Evolutionary conservation across 2,797 vertebrate genomes (phyloP).

Genomic region (Nasua narica): DNA sequence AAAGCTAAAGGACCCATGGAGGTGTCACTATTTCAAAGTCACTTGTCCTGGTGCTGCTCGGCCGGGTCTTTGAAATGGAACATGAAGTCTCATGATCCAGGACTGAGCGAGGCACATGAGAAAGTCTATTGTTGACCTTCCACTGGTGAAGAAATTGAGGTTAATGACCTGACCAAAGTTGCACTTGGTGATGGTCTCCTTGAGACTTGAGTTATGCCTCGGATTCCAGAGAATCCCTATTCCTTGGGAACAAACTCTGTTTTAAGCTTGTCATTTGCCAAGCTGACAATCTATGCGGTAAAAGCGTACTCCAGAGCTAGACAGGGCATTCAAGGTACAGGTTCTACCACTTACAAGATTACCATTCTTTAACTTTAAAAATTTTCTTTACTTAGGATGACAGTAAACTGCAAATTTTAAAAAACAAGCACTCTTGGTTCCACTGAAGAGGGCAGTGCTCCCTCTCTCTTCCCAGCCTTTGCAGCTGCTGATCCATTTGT

Average conservation of each 20-base stretch:
- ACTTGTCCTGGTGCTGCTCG: background rate
- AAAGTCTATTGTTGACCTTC: background rate
- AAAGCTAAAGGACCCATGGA: background rate
- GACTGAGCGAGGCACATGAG: background rate
- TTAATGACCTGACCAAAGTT: background rate
- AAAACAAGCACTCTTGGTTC: background rate
- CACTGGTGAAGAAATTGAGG: background rate
- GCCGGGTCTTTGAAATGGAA: background rate
- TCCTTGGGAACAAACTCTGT: background rate
- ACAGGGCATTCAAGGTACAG: background rate
- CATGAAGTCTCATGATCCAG: background rate
- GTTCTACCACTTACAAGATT: background rate
- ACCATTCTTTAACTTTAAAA: background rate
- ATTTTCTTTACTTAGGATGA: background rate
- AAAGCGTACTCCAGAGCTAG: background rate
- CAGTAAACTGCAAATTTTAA: background rate
- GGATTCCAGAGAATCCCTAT: background rate
- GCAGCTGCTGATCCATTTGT: background rate
- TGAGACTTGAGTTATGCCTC: background rate
- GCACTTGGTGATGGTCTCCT: background rate
- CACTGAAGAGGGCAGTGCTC: accelerated
- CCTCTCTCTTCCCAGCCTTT: background rate
- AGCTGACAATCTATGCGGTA: background rate
- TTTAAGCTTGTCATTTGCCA: background rate
- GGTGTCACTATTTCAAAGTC: background rate